Percentiles rank a stretch among this genome's conserved stretches.
phyloP scores from a whole-genome alignment of 2,888 invertebrate genomes.

The Trissonchulus latispiculum region DNA sequence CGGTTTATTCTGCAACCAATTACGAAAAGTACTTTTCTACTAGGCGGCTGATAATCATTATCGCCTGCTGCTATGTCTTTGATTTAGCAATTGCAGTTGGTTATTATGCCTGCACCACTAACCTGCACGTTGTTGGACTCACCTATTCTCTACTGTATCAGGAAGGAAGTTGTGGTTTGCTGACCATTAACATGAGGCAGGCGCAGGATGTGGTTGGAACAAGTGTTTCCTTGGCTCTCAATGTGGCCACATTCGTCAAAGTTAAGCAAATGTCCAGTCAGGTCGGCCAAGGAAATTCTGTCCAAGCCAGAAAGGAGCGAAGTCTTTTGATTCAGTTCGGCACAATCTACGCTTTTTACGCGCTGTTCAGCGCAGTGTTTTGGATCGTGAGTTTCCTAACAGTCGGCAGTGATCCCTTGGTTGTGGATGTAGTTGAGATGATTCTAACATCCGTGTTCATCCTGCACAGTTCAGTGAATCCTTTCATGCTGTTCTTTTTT shows the following conservation, averaged over 20 bases:
- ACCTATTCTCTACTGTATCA: not conserved
- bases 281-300: not conserved
- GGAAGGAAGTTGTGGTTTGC: not conserved
- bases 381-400: not conserved
- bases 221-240: not conserved
- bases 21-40: not conserved
- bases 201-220: not conserved
- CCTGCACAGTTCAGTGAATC: not conserved
- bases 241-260: not conserved
- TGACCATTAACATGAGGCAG: not conserved
- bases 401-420: not conserved
- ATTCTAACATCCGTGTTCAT: not conserved
- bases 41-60: too few species aligned
- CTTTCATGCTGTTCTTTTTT: not conserved
- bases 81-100: not conserved
- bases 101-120: not conserved
- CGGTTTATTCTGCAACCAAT: not conserved
- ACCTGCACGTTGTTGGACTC: not conserved
- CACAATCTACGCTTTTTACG: not conserved
- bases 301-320: not conserved
- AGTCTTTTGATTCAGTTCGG: not conserved
- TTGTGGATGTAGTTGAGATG: not conserved
- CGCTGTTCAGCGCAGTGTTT: not conserved
- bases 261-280: not conserved
- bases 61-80: not conserved